Conservation (phyloP, 2,113 vertebrate species). For the Polypterus senegalus region DNA sequence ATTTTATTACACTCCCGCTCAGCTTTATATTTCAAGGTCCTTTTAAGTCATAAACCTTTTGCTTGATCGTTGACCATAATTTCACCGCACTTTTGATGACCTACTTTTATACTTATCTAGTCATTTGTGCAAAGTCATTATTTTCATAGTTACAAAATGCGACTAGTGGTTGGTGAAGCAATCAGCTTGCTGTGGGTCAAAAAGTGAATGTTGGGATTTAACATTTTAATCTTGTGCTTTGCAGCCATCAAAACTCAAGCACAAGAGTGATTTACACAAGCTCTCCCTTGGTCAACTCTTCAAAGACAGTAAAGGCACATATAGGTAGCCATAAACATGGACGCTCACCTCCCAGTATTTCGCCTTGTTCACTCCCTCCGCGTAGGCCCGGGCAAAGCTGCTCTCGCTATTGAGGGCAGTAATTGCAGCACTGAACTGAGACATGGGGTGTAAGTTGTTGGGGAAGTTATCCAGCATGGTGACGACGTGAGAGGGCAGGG, state of each 20-base stretch:
- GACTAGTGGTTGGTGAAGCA: too few relatives aligned
- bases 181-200: too few relatives aligned
- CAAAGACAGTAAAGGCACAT: not conserved
- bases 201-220: not conserved
- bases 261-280: not conserved
- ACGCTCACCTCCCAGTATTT: slow-evolving; percentile 90
- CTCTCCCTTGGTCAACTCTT: not conserved
- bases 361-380: slow-evolving; percentile 76
- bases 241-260: not conserved
- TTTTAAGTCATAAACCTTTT: too few relatives aligned
- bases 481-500: slow-evolving; percentile 89
- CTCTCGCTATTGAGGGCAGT: slow-evolving; percentile 96
- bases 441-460: slow-evolving; percentile 94
- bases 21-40: too few relatives aligned
- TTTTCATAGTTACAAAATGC: too few relatives aligned
- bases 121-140: too few relatives aligned
- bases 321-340: too few relatives aligned
- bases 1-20: too few relatives aligned
- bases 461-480: slow-evolving; percentile 98
- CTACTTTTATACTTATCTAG: too few relatives aligned
- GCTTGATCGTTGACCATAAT: too few relatives aligned
- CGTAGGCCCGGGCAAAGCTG: slow-evolving; percentile 79
- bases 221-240: not conserved
- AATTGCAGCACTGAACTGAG: slow-evolving; percentile 86
- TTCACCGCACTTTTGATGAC: too few relatives aligned